These are phyloP conservation scores for Cotesia congregata DNA, from an alignment of 2,888 invertebrate genomes.

Conservation along the genomic window DNA sequence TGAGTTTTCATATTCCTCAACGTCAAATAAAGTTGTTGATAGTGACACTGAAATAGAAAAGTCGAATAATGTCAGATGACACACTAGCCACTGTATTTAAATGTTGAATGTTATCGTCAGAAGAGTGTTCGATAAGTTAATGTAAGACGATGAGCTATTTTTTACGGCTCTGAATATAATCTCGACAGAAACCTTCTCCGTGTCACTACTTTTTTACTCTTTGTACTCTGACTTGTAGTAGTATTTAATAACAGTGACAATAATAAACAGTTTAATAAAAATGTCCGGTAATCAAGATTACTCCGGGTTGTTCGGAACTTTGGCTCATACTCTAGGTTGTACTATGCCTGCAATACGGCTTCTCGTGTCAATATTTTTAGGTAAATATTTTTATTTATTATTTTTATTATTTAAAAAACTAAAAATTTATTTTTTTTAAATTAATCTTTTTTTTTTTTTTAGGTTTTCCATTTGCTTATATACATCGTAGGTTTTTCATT, in stretches of 20 bases:
- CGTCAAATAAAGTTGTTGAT: too few species aligned
- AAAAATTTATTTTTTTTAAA: neutral
- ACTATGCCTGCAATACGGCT: constrained; percentile 78
- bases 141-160: neutral
- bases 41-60: too few species aligned
- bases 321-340: constrained; percentile 73
- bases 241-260: neutral
- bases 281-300: constrained; percentile 12
- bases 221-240: too few species aligned
- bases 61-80: neutral
- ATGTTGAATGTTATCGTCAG: neutral
- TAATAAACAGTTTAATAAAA: neutral
- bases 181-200: too few species aligned
- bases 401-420: neutral
- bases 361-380: constrained; percentile 76
- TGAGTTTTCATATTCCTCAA: neutral
- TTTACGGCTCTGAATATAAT: neutral
- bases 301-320: constrained; percentile 43
- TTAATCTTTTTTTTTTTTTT: constrained; percentile 24
- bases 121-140: neutral
- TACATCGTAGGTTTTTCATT: constrained; percentile 76
- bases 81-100: neutral
- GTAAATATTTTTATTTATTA: constrained; percentile 69
- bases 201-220: too few species aligned
- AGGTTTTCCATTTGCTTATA: constrained; percentile 82